phyloP scores from a whole-genome alignment of 2,113 vertebrate genomes.

The Empidonax alnorum region DNA sequence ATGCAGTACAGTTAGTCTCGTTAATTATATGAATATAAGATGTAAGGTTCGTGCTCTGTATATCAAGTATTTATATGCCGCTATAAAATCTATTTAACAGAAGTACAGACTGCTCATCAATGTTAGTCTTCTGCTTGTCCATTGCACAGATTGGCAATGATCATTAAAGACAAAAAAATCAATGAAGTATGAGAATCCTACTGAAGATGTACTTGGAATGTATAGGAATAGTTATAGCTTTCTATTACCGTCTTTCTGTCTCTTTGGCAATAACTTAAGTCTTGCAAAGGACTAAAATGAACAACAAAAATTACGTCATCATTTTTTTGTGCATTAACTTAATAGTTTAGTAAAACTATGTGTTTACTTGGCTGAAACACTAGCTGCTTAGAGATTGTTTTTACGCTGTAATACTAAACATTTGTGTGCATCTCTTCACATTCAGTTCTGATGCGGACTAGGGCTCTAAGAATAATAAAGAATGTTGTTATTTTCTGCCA shows the following conservation, averaged over 20 bases:
- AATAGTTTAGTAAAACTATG: background rate
- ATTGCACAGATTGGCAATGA: background rate
- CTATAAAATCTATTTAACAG: background rate
- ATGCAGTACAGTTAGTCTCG: background rate
- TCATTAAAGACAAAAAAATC: background rate
- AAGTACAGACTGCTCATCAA: background rate
- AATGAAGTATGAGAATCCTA: background rate
- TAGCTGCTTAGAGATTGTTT: background rate
- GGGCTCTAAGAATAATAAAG: background rate
- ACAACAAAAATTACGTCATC: background rate
- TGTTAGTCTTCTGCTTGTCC: background rate
- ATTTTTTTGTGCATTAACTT: background rate
- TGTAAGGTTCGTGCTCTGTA: background rate
- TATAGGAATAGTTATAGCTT: background rate
- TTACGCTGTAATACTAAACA: background rate
- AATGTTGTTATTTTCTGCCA: background rate
- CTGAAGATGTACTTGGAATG: background rate
- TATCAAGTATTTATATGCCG: background rate
- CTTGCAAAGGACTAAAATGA: background rate
- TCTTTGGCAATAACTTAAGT: background rate
- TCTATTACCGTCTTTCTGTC: background rate
- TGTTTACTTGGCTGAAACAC: background rate
- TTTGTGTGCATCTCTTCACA: background rate
- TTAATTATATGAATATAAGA: background rate
- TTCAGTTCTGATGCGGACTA: background rate